Evolutionary conservation across 2,888 invertebrate species (phyloP).

Genomic region (Agrotis ipsilon): DNA sequence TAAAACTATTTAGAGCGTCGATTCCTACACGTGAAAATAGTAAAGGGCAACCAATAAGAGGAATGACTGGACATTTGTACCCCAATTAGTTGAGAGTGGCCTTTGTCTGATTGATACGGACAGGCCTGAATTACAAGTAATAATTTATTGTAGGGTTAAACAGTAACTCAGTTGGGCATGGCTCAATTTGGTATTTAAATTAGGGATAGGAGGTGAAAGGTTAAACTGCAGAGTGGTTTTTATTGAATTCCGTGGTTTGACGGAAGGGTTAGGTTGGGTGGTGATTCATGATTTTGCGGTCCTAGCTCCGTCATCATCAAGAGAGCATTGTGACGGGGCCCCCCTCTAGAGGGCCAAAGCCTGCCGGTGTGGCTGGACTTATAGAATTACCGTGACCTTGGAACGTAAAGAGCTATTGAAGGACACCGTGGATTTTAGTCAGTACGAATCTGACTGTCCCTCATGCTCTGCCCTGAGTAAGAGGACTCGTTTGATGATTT

Average conservation of each 20-base stretch:
- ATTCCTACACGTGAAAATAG: conserved; percentile 68
- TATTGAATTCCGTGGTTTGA: neutral
- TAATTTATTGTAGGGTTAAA: conserved; percentile 63
- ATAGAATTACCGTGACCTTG: too few species aligned
- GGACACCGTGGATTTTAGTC: too few species aligned
- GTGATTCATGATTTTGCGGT: neutral
- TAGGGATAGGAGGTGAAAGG: neutral
- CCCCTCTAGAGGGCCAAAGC: too few species aligned
- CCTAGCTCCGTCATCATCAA: too few species aligned
- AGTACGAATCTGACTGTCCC: too few species aligned
- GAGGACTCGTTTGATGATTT: too few species aligned
- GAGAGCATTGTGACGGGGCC: too few species aligned
- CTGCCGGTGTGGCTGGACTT: too few species aligned
- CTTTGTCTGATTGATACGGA: conserved; percentile 61
- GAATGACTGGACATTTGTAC: conserved; percentile 75
- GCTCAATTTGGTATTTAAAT: conserved; percentile 49
- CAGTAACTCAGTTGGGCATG: conserved; percentile 38
- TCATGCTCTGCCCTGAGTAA: too few species aligned
- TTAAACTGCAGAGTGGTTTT: neutral
- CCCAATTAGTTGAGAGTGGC: conserved; percentile 68
- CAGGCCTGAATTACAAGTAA: conserved; percentile 57
- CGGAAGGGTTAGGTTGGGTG: neutral
- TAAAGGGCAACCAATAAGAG: conserved; percentile 72
- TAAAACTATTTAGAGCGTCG: conserved; percentile 55
- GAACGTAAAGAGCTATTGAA: too few species aligned